Conservation (phyloP, 2,888 invertebrate genomes). For the Antheraea yamamai region DNA sequence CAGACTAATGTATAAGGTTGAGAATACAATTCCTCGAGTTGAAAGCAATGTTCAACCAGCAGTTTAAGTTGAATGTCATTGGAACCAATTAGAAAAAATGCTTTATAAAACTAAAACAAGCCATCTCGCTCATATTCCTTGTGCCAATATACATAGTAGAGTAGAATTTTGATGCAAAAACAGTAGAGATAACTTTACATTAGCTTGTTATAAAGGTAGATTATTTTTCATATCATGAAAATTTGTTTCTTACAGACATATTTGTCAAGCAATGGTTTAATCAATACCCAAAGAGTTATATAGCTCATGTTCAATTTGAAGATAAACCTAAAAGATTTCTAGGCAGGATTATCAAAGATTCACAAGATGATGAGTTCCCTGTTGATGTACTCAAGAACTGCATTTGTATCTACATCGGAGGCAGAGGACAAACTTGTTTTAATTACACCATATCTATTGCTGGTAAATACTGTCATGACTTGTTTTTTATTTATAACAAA, state of each 20-base stretch:
- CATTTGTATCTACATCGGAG: conserved; percentile 85
- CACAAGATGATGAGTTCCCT: conserved; percentile 39
- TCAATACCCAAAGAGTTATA: conserved; percentile 55
- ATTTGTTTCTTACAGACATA: conserved; percentile 48
- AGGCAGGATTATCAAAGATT: conserved; percentile 57
- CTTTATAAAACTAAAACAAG: too few species aligned
- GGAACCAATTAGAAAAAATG: too few species aligned
- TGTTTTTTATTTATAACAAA: neutral
- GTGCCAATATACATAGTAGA: too few species aligned
- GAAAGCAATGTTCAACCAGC: too few species aligned
- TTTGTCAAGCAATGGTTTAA: conserved; percentile 56
- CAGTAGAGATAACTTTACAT: too few species aligned
- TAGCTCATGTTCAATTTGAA: conserved; percentile 56
- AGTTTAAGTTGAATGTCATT: too few species aligned
- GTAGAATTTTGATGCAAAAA: too few species aligned
- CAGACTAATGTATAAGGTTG: too few species aligned
- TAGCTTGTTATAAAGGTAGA: too few species aligned
- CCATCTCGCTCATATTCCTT: too few species aligned
- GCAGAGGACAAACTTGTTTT: conserved; percentile 84
- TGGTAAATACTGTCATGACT: conserved; percentile 49
- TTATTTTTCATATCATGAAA: neutral
- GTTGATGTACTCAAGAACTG: conserved; percentile 72
- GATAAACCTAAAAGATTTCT: conserved; percentile 53
- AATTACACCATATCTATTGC: conserved; percentile 82
- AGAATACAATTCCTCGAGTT: too few species aligned